These are phyloP conservation scores for Drosophila meridionalis DNA, from an alignment of 2,888 invertebrate genomes.

Conservation along the genomic window DNA sequence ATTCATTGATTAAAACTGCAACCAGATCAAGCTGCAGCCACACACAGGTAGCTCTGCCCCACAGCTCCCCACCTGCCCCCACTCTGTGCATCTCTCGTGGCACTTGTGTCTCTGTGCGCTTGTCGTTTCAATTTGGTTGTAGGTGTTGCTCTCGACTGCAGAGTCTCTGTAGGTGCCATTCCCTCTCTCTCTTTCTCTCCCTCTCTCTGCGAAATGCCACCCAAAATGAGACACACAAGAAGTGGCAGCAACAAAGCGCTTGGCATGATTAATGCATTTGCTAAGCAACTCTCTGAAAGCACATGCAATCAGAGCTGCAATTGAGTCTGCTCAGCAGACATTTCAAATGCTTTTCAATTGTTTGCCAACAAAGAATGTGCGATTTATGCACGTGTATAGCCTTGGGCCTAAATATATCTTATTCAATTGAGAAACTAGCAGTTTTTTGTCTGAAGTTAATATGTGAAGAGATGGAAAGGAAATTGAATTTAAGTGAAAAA, in stretches of 20 bases:
- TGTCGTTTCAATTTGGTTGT: constrained; percentile 55
- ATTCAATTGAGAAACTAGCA: background rate
- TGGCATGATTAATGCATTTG: constrained; percentile 21
- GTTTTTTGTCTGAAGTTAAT: background rate
- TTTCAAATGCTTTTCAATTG: background rate
- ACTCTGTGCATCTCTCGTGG: background rate
- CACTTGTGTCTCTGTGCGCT: constrained; percentile 20
- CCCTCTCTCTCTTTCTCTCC: background rate
- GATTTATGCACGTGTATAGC: background rate
- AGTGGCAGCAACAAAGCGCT: background rate
- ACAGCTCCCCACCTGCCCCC: background rate
- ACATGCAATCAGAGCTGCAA: constrained; percentile 17
- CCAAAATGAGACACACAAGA: constrained; percentile 45
- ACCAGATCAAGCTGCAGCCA: constrained; percentile 46
- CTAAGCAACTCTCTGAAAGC: background rate
- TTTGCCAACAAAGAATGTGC: background rate
- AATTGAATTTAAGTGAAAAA: background rate
- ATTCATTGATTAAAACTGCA: constrained; percentile 83
- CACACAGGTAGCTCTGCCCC: constrained; percentile 10
- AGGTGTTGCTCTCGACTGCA: constrained; percentile 26
- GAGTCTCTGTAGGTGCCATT: constrained; percentile 64
- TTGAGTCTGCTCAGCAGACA: constrained; percentile 1
- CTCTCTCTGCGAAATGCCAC: constrained; percentile 30
- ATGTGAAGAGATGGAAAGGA: background rate
- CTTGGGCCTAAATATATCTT: background rate